Conservation (phyloP, 1,140 invertebrate species). For the Drosophila arizonae region DNA sequence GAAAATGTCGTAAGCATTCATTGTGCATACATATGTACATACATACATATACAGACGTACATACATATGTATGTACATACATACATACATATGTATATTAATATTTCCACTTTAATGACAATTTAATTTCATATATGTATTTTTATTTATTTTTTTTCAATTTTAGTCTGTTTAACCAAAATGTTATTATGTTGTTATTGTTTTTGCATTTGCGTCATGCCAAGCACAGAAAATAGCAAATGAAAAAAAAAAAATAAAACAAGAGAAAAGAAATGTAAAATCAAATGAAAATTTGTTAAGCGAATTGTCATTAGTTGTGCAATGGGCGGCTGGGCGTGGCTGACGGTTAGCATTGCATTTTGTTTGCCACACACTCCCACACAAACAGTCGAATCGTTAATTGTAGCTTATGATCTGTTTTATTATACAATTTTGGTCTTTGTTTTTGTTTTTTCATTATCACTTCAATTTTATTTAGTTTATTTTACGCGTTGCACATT, state of each 20-base stretch:
- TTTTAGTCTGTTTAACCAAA: constrained; percentile 11
- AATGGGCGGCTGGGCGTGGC: constrained; percentile 24
- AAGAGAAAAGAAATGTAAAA: background rate
- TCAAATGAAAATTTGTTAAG: constrained; percentile 23
- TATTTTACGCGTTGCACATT: constrained; percentile 35
- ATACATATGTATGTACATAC: no score
- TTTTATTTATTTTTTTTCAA: background rate
- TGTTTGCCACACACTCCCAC: background rate
- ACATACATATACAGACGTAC: no score
- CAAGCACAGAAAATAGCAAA: background rate
- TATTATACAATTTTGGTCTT: constrained; percentile 57
- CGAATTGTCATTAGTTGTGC: constrained; percentile 26
- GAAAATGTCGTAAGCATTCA: constrained; percentile 3
- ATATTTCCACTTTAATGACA: constrained; percentile 28
- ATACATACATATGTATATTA: no score
- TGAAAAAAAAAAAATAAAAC: background rate
- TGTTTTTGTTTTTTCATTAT: constrained; percentile 21
- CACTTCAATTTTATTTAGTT: background rate
- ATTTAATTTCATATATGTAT: constrained; percentile 25
- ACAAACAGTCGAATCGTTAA: background rate
- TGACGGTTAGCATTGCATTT: constrained; percentile 15
- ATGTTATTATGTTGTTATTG: constrained; percentile 18
- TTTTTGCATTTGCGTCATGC: constrained; percentile 12
- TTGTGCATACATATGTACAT: background rate
- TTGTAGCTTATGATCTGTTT: background rate